A percentile compares a stretch with the other conserved stretches of the same genome.
Evolutionary conservation across 2,888 invertebrate species (phyloP).

Genomic region (Sisyra nigra): DNA sequence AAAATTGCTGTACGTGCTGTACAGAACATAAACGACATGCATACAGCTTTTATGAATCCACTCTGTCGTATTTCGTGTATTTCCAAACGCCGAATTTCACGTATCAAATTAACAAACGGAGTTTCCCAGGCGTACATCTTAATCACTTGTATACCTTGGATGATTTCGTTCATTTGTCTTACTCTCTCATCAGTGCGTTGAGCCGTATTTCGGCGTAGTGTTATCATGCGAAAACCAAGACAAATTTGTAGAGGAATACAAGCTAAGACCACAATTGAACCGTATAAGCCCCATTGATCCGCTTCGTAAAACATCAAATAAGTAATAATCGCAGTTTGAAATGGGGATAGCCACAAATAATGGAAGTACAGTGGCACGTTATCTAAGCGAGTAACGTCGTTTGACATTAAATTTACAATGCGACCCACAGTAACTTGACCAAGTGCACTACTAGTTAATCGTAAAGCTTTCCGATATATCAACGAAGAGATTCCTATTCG

Average conservation of each 20-base stretch:
- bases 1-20: slow-evolving; percentile 57
- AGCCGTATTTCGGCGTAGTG: slow-evolving; percentile 43
- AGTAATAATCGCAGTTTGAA: slow-evolving; percentile 42
- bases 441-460: slow-evolving; percentile 30
- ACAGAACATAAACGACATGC: slow-evolving; percentile 55
- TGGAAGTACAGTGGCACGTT: slow-evolving; percentile 48
- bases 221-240: slow-evolving; percentile 32
- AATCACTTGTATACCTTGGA: slow-evolving; percentile 75
- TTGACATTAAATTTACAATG: slow-evolving; percentile 54
- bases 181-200: slow-evolving; percentile 68
- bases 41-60: slow-evolving; percentile 44
- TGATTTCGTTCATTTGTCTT: slow-evolving; percentile 75
- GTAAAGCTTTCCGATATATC: slow-evolving; percentile 55
- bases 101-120: slow-evolving; percentile 58
- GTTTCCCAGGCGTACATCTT: slow-evolving; percentile 94
- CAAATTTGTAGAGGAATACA: slow-evolving; percentile 45
- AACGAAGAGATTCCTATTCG: slow-evolving; percentile 55
- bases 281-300: slow-evolving; percentile 28
- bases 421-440: slow-evolving; percentile 46
- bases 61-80: slow-evolving; percentile 37
- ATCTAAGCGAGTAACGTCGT: slow-evolving; percentile 61
- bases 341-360: slow-evolving; percentile 55
- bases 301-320: slow-evolving; percentile 34
- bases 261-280: slow-evolving; percentile 33
- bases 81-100: slow-evolving; percentile 36